Percentiles rank a stretch among this genome's conserved stretches.
Conservation (phyloP, 1,140 invertebrate species). For the Aphelinus certus region DNA sequence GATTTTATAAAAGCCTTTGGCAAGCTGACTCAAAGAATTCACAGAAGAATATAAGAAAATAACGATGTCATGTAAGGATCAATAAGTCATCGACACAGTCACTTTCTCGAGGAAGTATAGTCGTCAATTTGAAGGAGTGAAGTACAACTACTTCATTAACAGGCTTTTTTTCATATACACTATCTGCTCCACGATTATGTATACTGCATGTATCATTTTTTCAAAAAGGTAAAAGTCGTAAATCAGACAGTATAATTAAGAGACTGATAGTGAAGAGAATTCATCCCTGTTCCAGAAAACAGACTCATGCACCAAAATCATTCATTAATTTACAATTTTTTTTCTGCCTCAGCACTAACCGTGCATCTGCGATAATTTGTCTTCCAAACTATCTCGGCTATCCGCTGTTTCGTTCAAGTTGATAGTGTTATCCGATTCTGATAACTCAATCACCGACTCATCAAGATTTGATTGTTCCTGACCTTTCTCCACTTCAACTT, state of each 20-base stretch:
- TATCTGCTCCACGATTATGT: slow-evolving; percentile 14
- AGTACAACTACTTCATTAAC: background rate
- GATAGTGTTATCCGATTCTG: slow-evolving; percentile 51
- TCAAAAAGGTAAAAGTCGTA: no score
- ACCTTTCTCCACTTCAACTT: slow-evolving; percentile 44
- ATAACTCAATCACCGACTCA: slow-evolving; percentile 54
- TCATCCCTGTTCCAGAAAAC: background rate
- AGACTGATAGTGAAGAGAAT: background rate
- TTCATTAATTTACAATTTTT: background rate
- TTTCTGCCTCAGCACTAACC: slow-evolving; percentile 45
- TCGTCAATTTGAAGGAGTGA: background rate
- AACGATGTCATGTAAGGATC: background rate
- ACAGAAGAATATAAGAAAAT: slow-evolving; percentile 25
- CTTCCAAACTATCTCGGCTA: slow-evolving; percentile 62
- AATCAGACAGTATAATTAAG: no score
- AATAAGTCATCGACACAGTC: slow-evolving; percentile 20
- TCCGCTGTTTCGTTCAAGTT: slow-evolving; percentile 59
- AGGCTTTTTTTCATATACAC: background rate
- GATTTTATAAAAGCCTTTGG: slow-evolving; percentile 14
- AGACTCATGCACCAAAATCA: background rate
- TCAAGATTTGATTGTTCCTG: slow-evolving; percentile 28
- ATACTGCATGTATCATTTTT: no score
- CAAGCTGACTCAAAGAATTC: slow-evolving; percentile 31
- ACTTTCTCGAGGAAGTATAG: background rate
- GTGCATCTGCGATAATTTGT: slow-evolving; percentile 63